Percentiles rank a stretch among this genome's conserved stretches.
Conservation (phyloP, 2,888 invertebrate genomes). For the Protodeltote pygarga region DNA sequence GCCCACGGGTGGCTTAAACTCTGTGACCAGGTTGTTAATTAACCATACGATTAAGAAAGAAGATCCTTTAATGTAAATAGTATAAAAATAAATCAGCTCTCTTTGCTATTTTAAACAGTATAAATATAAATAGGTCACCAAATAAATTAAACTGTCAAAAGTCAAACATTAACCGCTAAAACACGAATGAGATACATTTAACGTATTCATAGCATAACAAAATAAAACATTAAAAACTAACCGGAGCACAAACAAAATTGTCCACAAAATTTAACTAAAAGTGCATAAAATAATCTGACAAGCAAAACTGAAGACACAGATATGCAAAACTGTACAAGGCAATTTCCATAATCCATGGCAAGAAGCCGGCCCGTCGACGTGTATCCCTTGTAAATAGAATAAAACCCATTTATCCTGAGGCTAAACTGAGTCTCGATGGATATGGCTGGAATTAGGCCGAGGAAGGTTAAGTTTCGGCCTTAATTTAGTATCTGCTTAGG, state of each 20-base stretch:
- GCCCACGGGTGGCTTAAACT: too few species aligned
- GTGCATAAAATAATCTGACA: constrained; percentile 42
- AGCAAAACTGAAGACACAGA: constrained; percentile 45
- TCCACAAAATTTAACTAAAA: constrained; percentile 31
- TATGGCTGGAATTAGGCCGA: constrained; percentile 29
- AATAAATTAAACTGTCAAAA: too few species aligned
- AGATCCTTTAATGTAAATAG: too few species aligned
- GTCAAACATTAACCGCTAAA: too few species aligned
- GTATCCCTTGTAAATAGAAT: constrained; percentile 54
- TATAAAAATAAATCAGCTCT: too few species aligned
- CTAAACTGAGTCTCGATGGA: constrained; percentile 33
- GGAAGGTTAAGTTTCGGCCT: constrained; percentile 14
- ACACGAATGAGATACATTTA: too few species aligned
- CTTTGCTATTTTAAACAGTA: too few species aligned
- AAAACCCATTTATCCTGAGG: constrained; percentile 49
- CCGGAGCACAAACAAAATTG: constrained; percentile 18
- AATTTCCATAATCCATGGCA: constrained; percentile 52
- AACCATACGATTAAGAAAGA: too few species aligned
- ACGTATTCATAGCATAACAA: too few species aligned
- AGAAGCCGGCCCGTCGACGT: constrained; percentile 50
- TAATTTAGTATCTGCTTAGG: constrained; percentile 14
- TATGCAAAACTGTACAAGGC: constrained; percentile 49
- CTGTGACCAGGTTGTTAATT: too few species aligned
- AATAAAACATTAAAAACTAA: constrained; percentile 1
- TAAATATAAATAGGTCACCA: too few species aligned